Evolutionary conservation across 2,888 invertebrate genomes (phyloP), one percentile per base, ranked within the genome.

Genomic region (Sinhomidia bicolor): DNA sequence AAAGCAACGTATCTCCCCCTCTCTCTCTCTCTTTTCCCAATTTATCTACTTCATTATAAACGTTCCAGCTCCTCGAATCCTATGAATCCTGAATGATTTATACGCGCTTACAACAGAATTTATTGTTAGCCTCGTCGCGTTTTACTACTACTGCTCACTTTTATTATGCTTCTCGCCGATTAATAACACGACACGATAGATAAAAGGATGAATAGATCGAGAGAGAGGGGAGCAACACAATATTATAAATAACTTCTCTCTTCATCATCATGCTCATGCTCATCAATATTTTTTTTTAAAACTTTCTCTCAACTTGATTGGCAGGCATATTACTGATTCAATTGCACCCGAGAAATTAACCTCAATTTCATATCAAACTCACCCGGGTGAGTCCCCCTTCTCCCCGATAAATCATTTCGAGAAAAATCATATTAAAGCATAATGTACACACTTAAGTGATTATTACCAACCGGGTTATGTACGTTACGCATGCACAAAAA

Each of bases 1-100:
- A 62, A 68, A 62, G 62, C 26, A 62, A 26, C 26, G 62, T 5
- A 62, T 62, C 29, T 62, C n/a, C 29, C 41, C 36, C 68, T 14
- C 68, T 9, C 5, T 1, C 44, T 0, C 20, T 44, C 36, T 26
- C 23, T 74, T 47, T 26, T 78, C 76, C 76, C 76, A 78, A 78
- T 78, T 78, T 78, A 78, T 78, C 76, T 78, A 78, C 76, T 78
- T 78, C 76, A 78, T 78, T 78, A 78, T 78, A 78, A 51, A 54
- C 76, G 74, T 74, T 74, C 47, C 74, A 68, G 68, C 23, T 26
- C 10, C 23, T 26, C 14, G 60, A 20, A 65, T 65, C 65, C 65
- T 23, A 36, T 36, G 36, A 36, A 65, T 10, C 17, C 76, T 29
- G 76, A 78, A 78, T 78, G 76, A 78, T 78, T 78, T 78, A 78